A percentile compares a stretch with the other conserved stretches of the same genome.
Evolutionary conservation across 2,888 invertebrate species (phyloP).

Genomic region (Sinelater perroti): DNA sequence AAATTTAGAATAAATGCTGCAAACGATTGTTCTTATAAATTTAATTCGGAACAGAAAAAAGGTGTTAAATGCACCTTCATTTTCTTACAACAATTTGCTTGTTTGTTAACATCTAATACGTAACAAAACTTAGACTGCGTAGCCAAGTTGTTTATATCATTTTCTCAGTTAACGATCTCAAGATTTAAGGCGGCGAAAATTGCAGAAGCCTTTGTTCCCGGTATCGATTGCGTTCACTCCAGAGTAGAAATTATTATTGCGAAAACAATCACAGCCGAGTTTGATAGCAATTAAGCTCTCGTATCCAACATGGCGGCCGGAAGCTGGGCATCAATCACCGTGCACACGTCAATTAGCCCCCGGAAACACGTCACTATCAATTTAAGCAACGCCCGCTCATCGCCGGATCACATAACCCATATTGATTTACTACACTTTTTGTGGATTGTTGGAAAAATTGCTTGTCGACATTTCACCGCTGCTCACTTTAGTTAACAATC

Average conservation of each 20-base stretch:
- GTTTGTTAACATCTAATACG: too few relatives aligned
- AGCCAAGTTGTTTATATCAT: too few relatives aligned
- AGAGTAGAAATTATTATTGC: slow-evolving; percentile 44
- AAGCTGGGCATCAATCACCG: slow-evolving; percentile 60
- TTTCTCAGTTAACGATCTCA: too few relatives aligned
- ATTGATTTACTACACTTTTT: slow-evolving; percentile 51
- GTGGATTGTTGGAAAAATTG: slow-evolving; percentile 40
- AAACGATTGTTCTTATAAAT: too few relatives aligned
- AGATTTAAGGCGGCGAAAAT: too few relatives aligned
- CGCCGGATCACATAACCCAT: slow-evolving; percentile 56
- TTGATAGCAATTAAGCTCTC: slow-evolving; percentile 55
- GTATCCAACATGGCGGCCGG: slow-evolving; percentile 61
- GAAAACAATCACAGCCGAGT: slow-evolving; percentile 35
- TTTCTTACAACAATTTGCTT: too few relatives aligned
- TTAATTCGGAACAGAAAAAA: too few relatives aligned
- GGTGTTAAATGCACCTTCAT: too few relatives aligned
- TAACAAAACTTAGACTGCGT: too few relatives aligned
- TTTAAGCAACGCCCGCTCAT: slow-evolving; percentile 54
- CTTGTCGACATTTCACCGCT: slow-evolving; percentile 42
- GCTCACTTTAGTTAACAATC: slow-evolving; percentile 52
- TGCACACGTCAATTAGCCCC: slow-evolving; percentile 62
- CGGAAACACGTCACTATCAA: slow-evolving; percentile 63
- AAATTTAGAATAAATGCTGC: too few relatives aligned
- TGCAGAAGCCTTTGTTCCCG: too few relatives aligned
- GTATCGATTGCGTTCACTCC: slow-evolving; percentile 4